Base-by-base conservation (phyloP, 2,888 invertebrate species). In the Xylota segnis region DNA sequence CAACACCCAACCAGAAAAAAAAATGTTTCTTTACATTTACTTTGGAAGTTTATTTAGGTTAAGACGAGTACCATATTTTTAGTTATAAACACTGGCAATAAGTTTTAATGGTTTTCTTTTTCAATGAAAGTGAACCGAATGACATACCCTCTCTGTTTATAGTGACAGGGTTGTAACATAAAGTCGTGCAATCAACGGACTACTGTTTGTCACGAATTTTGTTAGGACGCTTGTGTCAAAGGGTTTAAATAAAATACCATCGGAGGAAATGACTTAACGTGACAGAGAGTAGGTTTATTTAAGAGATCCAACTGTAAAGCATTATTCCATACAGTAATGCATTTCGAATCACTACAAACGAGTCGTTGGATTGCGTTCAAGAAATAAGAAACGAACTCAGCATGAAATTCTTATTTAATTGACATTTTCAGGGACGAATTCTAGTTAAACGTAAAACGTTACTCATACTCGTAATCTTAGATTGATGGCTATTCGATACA, bases 91-190 rank as follows among this genome's bases (percentile, higher is more conserved):
- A 68, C 16, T 40, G 54, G 9, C 37, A 29, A 54, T 58, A 7
- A 45, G 23, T n/a, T 16, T 58, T 32, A 45, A 70, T 29, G 37
- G 0, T 52, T 68, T 56, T n/a, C n/a, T n/a, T 56, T 54, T 16
- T 68, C 32, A 71, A 71, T 71, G 70, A 34, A 71, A 71, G 45
- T n/a, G 18, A 58, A 58, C 56, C 43, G 7, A 32, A 4, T 70
- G 43, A 18, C 32, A 45, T 43, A 7, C 23, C 10, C n/a, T 10
- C 7, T 18, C 23, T 52, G 47, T 5, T 23, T 16, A 54, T 29
- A 27, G 43, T 56, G 68, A 56, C 68, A 56, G 29, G 12, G 9
- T 29, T 16, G 10, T 58, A 58, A 71, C 70, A 47, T 58, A 32
- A 71, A 71, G 58, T 58, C n/a, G n/a, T 32, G 14, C 56, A 56